Evolutionary conservation across 2,797 vertebrate genomes (phyloP), one percentile per base, ranked within the genome.

Genomic region (Pantherophis vulpinus): DNA sequence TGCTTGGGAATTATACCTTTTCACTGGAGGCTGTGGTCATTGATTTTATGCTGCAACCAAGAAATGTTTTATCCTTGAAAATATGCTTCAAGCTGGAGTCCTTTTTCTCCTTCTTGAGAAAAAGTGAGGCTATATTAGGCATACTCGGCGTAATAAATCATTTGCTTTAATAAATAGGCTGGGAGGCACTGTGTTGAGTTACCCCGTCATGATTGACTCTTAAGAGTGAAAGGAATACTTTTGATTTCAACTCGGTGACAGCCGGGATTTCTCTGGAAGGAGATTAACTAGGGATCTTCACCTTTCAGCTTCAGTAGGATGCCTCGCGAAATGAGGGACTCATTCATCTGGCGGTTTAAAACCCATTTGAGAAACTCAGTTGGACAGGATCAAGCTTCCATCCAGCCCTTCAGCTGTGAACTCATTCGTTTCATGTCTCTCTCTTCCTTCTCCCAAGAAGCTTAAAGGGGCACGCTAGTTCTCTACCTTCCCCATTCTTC

Each of bases 191-290:
- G 66, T 87, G 70, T 83, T 51, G 79, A 18, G 37, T 90, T 83
- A 47, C 16, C 54, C 63, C 51, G 51, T 90, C 51, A 10, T 32
- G 79, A 58, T 90, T 25, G 83, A 86, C 66, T 87, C 74, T 94
- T 93, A 95, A 86, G 74, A 32, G 14, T 89, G 89, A 94, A 87
- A 93, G 74, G 89, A 94, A 92, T 63, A 63, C 83, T 9, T 87
- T 23, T 27, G 1, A 37, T 93, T 79, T 1, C 0, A 20, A 20
- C 61, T 94, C 91, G 55, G 20, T 59, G 63, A 12, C 37, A 59
- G 20, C 1, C 60, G 4, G 47, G 27, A 32, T 92, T 90, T 37
- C 58, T 91, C 79, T 79, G 86, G 37, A 86, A 56, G 56, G 55
- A 51, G 27, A 51, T 89, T 13, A 29, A 54, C 27, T 63, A 18